Evolutionary conservation across 2,888 invertebrate species (phyloP), one percentile per base, ranked within the genome.

Genomic region (Agonum fuliginosum): DNA sequence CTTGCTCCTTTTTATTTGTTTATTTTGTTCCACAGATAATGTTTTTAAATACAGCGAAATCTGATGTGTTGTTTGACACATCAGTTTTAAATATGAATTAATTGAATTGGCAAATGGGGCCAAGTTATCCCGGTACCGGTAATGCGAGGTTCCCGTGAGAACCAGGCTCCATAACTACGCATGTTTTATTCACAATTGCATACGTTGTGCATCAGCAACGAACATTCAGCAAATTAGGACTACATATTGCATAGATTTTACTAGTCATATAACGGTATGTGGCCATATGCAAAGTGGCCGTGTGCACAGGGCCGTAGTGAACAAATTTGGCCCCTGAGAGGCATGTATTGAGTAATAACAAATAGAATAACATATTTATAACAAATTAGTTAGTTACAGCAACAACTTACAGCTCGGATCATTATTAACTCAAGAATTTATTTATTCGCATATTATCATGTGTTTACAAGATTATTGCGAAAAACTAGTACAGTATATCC

Each of bases 121-220:
- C n/a, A 54, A 54, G n/a, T 54, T 2, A 24, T 48, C 8, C 37
- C n/a, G 37, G 17, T 46, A 5, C 3, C 46, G 10, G 17, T 20
- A 19, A 20, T 12, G 37, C 41, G 37, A 37, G 14, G 37, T 67
- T 67, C 65, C 65, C 65, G 20, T 19, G 65, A 67, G 65, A 20
- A 37, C 37, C 65, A 37, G n/a, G n/a, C n/a, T n/a, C n/a, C n/a
- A n/a, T n/a, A n/a, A n/a, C n/a, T n/a, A n/a, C 20, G 12, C 20
- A 67, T 67, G 65, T 67, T 67, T 67, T 41, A 67, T 67, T 37
- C 65, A 67, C 19, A 20, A 37, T 37, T 67, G 65, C 65, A 67
- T 67, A 20, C 37, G 37, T 5, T 12, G 8, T 41, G 37, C 19
- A 14, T 19, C 37, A 37, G 37, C 65, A 14, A 37, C 19, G 37